These are phyloP conservation scores for Drosophila yooni DNA, from an alignment of 2,888 invertebrate species.

Conservation along the genomic window DNA sequence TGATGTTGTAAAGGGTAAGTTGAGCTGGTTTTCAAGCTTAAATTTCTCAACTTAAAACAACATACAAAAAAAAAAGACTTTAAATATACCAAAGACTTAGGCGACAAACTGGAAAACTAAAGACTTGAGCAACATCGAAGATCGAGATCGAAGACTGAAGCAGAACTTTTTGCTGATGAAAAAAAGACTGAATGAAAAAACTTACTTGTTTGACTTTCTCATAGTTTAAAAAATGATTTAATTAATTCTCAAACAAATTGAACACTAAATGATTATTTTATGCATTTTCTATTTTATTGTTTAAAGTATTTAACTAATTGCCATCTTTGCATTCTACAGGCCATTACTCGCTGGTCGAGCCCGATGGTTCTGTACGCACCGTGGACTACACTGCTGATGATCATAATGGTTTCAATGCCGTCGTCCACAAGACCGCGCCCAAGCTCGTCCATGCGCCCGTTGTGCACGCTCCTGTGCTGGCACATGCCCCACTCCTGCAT, in stretches of 20 bases:
- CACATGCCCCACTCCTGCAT: constrained; percentile 85
- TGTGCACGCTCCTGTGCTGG: constrained; percentile 84
- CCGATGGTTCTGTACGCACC: constrained; percentile 86
- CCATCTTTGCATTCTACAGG: constrained; percentile 82
- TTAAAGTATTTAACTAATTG: constrained; percentile 8
- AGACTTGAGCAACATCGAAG: constrained; percentile 26
- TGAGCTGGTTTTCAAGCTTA: neutral
- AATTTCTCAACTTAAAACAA: neutral
- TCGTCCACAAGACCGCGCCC: constrained; percentile 89
- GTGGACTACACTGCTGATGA: constrained; percentile 90
- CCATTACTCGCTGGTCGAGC: constrained; percentile 86
- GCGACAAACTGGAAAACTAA: constrained; percentile 9
- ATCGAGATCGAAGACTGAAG: neutral
- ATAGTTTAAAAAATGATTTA: neutral
- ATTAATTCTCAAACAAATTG: neutral
- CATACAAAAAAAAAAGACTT: neutral
- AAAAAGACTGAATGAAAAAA: constrained; percentile 54
- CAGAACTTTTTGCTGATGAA: constrained; percentile 2
- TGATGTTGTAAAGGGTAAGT: constrained; percentile 87
- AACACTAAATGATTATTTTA: neutral
- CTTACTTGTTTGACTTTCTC: constrained; percentile 37
- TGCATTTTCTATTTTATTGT: neutral
- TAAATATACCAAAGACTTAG: neutral
- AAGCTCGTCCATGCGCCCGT: constrained; percentile 81
- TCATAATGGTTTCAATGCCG: constrained; percentile 90